These are phyloP conservation scores for Rhipidura dahli DNA, from an alignment of 2,113 vertebrate species.

Conservation along the genomic window DNA sequence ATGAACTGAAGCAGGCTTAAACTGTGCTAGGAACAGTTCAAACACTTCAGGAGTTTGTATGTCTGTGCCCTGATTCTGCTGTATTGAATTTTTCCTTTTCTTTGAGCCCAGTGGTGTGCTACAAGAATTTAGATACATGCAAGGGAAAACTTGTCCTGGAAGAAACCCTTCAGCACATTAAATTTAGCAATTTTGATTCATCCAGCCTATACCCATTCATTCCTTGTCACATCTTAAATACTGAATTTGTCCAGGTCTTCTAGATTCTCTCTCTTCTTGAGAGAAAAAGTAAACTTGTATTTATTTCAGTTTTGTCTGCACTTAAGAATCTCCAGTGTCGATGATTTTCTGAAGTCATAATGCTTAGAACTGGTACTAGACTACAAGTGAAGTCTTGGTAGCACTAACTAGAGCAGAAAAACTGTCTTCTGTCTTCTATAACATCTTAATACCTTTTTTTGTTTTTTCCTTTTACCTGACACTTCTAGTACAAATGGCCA, in stretches of 20 bases:
- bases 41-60: neutral
- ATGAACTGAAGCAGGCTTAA: neutral
- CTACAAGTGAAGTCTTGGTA: neutral
- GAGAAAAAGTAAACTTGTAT: neutral
- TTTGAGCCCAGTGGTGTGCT: neutral
- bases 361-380: neutral
- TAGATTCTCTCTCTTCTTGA: too few species aligned
- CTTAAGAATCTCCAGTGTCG: neutral
- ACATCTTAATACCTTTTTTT: neutral
- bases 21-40: neutral
- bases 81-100: neutral
- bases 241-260: neutral
- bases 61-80: neutral
- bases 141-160: neutral
- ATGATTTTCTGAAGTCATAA: neutral
- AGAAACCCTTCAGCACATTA: neutral
- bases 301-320: neutral
- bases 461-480: neutral
- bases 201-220: neutral
- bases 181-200: neutral
- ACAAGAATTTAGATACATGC: neutral
- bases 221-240: neutral
- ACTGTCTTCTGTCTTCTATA: neutral
- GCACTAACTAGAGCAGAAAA: neutral
- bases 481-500: neutral